Evolutionary conservation across 2,888 invertebrate genomes (phyloP).

Genomic region (Tridacna gigas): DNA sequence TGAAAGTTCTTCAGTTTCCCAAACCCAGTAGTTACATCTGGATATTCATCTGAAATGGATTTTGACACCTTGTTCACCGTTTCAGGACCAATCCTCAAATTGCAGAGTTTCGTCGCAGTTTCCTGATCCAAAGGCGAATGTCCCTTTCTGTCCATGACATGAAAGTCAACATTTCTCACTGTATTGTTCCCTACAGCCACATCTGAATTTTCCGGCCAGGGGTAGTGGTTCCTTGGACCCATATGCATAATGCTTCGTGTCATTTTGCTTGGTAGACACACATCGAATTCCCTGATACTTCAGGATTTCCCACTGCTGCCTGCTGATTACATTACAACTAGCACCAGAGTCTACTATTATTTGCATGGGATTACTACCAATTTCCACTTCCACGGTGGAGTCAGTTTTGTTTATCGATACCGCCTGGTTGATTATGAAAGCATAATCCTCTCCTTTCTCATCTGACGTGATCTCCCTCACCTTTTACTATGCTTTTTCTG

Average conservation of each 20-base stretch:
- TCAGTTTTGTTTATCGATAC: background rate
- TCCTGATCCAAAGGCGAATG: slow-evolving; percentile 19
- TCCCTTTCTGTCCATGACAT: slow-evolving; percentile 22
- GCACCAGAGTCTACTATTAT: slow-evolving; percentile 1
- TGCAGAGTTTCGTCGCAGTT: slow-evolving; percentile 25
- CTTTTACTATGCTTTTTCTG: background rate
- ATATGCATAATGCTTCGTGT: slow-evolving; percentile 38
- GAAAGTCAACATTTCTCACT: slow-evolving; percentile 9
- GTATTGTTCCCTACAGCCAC: slow-evolving; percentile 11
- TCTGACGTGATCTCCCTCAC: background rate
- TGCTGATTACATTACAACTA: background rate
- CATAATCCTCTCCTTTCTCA: background rate
- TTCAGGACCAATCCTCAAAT: slow-evolving; percentile 15
- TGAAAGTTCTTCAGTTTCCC: slow-evolving; percentile 47
- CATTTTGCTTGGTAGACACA: background rate
- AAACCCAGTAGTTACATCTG: slow-evolving; percentile 37
- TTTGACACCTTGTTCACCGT: background rate
- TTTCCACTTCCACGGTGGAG: background rate
- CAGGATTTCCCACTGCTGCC: background rate
- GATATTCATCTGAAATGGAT: background rate
- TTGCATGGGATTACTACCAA: background rate
- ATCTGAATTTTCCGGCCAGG: slow-evolving; percentile 38
- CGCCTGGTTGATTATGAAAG: background rate
- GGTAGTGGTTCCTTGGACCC: slow-evolving; percentile 3
- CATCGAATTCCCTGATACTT: slow-evolving; percentile 10